phyloP scores from a whole-genome alignment of 2,888 invertebrate species.

The Acronicta psi region DNA sequence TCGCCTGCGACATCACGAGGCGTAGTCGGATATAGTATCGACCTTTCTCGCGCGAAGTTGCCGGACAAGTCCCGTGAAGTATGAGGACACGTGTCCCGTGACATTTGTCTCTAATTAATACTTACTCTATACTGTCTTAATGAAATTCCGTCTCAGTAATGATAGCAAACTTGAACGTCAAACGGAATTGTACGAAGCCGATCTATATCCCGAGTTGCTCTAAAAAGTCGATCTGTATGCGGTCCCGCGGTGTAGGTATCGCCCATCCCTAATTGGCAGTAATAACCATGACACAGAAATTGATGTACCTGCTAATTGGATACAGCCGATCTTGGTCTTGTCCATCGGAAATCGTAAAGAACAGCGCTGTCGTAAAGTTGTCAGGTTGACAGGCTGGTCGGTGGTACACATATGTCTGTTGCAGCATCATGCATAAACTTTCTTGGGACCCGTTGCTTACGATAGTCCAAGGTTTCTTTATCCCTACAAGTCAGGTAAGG shows the following conservation, averaged over 20 bases:
- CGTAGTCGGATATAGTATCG: no score
- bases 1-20: no score
- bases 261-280: slow-evolving; percentile 56
- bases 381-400: slow-evolving; percentile 54
- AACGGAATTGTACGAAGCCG: slow-evolving; percentile 16
- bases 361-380: slow-evolving; percentile 59
- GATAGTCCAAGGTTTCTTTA: slow-evolving; percentile 42
- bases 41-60: no score
- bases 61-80: no score
- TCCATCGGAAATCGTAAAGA: slow-evolving; percentile 67
- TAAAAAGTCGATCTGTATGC: slow-evolving; percentile 48
- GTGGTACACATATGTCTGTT: slow-evolving; percentile 56
- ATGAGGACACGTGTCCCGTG: no score
- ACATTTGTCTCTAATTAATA: background rate
- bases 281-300: slow-evolving; percentile 59
- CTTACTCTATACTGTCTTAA: slow-evolving; percentile 1
- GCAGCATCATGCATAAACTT: slow-evolving; percentile 55
- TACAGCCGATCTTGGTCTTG: slow-evolving; percentile 58
- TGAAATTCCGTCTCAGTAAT: slow-evolving; percentile 15
- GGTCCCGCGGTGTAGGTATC: slow-evolving; percentile 37
- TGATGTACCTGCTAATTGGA: slow-evolving; percentile 62
- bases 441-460: slow-evolving; percentile 49
- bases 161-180: slow-evolving; percentile 17
- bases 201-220: slow-evolving; percentile 45
- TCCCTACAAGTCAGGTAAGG: slow-evolving; percentile 23